Base-by-base conservation (phyloP, 2,113 vertebrate genomes). In the Colistium nudipinnis region DNA sequence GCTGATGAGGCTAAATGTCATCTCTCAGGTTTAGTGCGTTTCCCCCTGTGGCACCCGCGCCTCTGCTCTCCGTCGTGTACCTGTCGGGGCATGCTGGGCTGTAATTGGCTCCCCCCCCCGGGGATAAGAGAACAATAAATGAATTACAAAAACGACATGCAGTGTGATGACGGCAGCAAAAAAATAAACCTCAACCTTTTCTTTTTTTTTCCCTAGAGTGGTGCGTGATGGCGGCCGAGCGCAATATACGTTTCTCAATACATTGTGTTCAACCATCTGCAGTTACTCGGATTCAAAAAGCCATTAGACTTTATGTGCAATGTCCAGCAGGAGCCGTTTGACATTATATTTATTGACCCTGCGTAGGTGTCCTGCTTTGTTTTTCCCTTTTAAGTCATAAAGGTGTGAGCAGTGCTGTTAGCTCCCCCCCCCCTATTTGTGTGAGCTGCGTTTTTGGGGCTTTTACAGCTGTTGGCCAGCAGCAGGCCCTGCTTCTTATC, bases 81-180 rank as follows among this genome's bases (percentile, higher is more conserved):
- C 41, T 89, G 93, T 86, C 62, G 13, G 75, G 82, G 80, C 93
- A 90, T 84, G 92, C 77, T 70, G 73, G 22, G 45, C 61, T 79
- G 52, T 88, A 91, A 90, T 89, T 86, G 87, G 72, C 43, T 70
- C 38, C 78, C 84, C 38, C 78, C 84, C 76, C 84, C 0, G 3
- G 45, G 79, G 82, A 83, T 28, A 30, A 62, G 31, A 66, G 43
- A 41, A 44, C 30, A 54, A 75, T 71, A 87, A 74, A 79, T 74
- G 44, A 76, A 74, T 80, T 54, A 52, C 43, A 39, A 36, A 54
- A 74, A 48, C 48, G 25, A 55, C 10, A 30, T 57, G 20, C 53
- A 22, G 61, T 6, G 31, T 59, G 71, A 43, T 75, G 69, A 81
- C 28, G 33, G 48, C 70, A 47, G 62, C 56, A 57, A 47, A 54